Percentiles rank a stretch among this genome's conserved stretches.
phyloP scores from a whole-genome alignment of 2,888 invertebrate species.

The Heliconius cydno region DNA sequence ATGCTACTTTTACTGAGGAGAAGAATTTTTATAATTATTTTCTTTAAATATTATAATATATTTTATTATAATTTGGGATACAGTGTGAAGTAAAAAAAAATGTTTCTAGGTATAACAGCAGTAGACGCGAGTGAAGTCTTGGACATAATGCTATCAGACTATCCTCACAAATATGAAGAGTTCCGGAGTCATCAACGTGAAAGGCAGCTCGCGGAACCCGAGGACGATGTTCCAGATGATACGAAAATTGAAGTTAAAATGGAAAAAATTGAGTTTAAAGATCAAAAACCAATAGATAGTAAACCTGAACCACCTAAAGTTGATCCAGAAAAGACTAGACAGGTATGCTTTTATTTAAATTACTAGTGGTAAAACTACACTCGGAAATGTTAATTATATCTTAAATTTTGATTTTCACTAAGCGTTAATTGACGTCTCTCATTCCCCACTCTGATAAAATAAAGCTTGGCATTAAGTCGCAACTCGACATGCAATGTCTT shows the following conservation, averaged over 20 bases:
- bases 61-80: no score
- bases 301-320: slow-evolving; percentile 66
- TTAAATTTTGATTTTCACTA: no score
- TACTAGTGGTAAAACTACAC: background rate
- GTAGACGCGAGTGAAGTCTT: slow-evolving; percentile 95
- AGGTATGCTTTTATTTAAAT: slow-evolving; percentile 56
- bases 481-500: no score
- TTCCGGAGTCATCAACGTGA: slow-evolving; percentile 88
- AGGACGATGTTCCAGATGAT: slow-evolving; percentile 46
- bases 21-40: no score
- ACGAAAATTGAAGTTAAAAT: slow-evolving; percentile 49
- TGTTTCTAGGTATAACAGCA: slow-evolving; percentile 89
- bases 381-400: background rate
- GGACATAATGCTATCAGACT: slow-evolving; percentile 97
- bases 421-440: no score
- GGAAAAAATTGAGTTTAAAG: slow-evolving; percentile 58
- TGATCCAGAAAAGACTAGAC: slow-evolving; percentile 74
- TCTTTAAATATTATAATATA: no score
- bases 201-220: slow-evolving; percentile 69
- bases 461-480: no score
- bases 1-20: no score
- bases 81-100: background rate
- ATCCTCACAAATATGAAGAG: slow-evolving; percentile 97
- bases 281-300: slow-evolving; percentile 57
- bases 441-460: no score